phyloP scores from a whole-genome alignment of 53 echinoderm and acorn worm genomes.

The Hippasteria phrygiana region DNA sequence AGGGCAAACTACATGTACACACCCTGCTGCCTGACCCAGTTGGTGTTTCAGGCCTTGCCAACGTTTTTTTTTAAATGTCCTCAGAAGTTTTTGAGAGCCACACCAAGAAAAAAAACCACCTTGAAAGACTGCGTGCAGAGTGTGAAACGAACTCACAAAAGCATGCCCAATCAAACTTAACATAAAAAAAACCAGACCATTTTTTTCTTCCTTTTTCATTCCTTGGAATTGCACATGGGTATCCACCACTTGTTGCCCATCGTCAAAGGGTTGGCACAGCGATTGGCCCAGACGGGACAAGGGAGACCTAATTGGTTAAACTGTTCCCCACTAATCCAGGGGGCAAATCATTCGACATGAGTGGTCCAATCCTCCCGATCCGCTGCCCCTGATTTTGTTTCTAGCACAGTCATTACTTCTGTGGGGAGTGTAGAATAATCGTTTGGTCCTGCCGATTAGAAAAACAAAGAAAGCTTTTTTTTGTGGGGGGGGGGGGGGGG shows the following conservation, averaged over 20 bases:
- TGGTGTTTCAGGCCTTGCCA: too few species aligned
- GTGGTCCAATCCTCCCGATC: background rate
- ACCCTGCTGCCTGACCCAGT: too few species aligned
- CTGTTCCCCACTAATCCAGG: conserved; percentile 26
- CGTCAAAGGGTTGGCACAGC: background rate
- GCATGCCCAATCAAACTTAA: background rate
- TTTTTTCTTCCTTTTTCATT: background rate
- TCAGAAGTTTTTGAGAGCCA: background rate
- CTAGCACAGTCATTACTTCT: too few species aligned
- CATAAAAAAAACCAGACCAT: background rate
- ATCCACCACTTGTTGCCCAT: conserved; percentile 3
- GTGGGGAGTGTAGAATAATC: too few species aligned
- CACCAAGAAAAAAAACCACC: background rate
- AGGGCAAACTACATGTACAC: too few species aligned
- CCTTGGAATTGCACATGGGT: background rate
- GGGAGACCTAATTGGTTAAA: conserved; percentile 40
- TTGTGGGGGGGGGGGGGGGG: conserved; percentile 1
- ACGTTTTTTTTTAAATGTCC: too few species aligned
- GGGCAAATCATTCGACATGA: conserved; percentile 29
- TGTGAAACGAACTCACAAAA: too few species aligned
- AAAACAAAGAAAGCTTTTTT: background rate
- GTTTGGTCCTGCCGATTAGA: too few species aligned
- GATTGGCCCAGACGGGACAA: conserved; percentile 41
- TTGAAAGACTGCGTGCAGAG: background rate
- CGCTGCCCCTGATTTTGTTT: background rate